Base-by-base conservation (phyloP, 2,888 invertebrate genomes). In the Celastrina argiolus region DNA sequence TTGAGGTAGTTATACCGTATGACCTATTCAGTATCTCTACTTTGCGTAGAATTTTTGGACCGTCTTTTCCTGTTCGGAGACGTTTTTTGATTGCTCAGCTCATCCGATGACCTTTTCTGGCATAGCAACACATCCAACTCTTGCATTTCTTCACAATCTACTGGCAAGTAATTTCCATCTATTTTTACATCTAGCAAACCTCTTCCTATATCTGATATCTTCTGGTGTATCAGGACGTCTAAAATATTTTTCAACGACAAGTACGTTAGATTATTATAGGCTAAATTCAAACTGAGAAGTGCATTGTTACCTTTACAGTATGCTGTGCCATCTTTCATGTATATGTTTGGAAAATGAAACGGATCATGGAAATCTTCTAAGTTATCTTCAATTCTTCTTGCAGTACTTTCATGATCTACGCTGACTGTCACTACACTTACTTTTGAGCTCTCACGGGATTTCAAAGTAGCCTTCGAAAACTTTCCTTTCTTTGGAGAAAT, bases 101-200 rank as follows among this genome's bases (percentile, higher is more conserved):
- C 34, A 12, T 14, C 18, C 67, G 69, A 22, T 66, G 69, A 26
- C 66, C 67, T 63, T 74, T 76, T 65, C 73, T 74, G 3, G 63
- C 45, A 10, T 64, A 85, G 65, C 0, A 83, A 58, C 0, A 69
- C 68, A 65, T 82, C 77, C 14, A 87, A 79, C 34, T 75, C 64
- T 0, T 2, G 6, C 58, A 81, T 71, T 64, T 86, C 85, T 2
- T 59, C 65, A 74, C 85, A 83, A 3, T 14, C 2, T 0, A 63
- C n/a, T 0, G 87, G 87, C n/a, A 87, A 39, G 16, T 66, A 67
- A 36, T 88, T 88, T 0, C 88, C 88, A 65, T 85, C 83, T 2
- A 87, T 73, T 1, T 71, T 71, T 1, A 87, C 68, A 63, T 81
- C 82, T 3, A 84, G 67, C 34, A 88, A 71, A 0, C 88, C 88